These are phyloP conservation scores for Ectropis grisescens DNA, from an alignment of 1,140 invertebrate species.

Conservation along the genomic window DNA sequence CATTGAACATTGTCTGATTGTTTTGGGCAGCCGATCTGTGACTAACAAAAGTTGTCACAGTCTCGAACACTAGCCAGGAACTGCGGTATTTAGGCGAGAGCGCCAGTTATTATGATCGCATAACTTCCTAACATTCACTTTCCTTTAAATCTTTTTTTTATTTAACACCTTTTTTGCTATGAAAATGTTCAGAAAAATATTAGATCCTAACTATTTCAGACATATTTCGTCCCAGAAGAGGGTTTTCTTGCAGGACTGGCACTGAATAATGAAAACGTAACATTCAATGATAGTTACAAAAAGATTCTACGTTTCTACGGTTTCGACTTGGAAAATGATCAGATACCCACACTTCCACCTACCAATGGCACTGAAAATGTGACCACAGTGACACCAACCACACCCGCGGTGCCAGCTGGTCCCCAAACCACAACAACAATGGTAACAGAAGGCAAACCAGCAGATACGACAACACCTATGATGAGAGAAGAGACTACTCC, in stretches of 20 bases:
- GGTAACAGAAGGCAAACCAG: slow-evolving; percentile 6
- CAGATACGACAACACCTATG: slow-evolving; percentile 17
- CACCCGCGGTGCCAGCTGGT: slow-evolving; percentile 2
- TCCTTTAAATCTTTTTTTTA: too few species aligned
- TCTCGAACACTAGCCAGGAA: too few species aligned
- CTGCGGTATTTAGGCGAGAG: too few species aligned
- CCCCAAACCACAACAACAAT: slow-evolving; percentile 4
- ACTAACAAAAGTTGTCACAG: too few species aligned
- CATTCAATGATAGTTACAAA: slow-evolving; percentile 77
- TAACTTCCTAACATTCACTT: too few species aligned
- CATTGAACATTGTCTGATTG: too few species aligned
- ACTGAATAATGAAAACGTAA: slow-evolving; percentile 81
- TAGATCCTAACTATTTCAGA: too few species aligned
- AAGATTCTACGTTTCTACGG: slow-evolving; percentile 82
- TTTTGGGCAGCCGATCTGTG: too few species aligned
- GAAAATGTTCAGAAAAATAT: too few species aligned
- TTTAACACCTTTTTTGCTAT: too few species aligned
- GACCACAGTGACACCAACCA: slow-evolving; percentile 9
- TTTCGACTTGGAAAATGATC: slow-evolving; percentile 74
- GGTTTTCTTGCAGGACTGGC: slow-evolving; percentile 84
- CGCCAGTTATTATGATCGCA: too few species aligned
- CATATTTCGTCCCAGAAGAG: slow-evolving; percentile 83
- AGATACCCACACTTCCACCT: slow-evolving; percentile 25
- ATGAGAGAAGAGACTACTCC: slow-evolving; percentile 35
- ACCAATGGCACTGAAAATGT: slow-evolving; percentile 20